A percentile compares a stretch with the other conserved stretches of the same genome.
Conservation (phyloP, 2,888 invertebrate genomes). For the Protula sp. region DNA sequence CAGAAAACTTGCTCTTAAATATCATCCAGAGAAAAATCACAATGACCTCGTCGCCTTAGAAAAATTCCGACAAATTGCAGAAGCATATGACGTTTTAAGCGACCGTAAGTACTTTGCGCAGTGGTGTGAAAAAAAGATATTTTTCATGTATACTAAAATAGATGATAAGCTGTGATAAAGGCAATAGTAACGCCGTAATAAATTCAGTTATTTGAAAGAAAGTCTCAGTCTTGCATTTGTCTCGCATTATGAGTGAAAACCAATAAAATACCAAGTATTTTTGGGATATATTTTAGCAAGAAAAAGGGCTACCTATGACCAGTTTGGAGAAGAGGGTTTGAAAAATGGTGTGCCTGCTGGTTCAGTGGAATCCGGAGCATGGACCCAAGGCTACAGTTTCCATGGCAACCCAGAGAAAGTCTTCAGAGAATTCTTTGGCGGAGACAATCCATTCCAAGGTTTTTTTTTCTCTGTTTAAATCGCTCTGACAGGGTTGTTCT, state of each 20-base stretch:
- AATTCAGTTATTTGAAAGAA: no score
- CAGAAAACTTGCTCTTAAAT: slow-evolving; percentile 50
- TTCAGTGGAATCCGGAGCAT: slow-evolving; percentile 43
- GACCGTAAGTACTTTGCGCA: slow-evolving; percentile 47
- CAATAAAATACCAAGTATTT: no score
- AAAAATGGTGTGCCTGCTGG: slow-evolving; percentile 72
- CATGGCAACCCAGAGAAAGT: slow-evolving; percentile 65
- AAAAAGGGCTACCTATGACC: slow-evolving; percentile 71
- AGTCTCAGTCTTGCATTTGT: no score
- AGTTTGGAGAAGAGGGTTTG: slow-evolving; percentile 82
- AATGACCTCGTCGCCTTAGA: slow-evolving; percentile 43
- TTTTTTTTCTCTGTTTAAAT: no score
- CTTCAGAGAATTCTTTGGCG: slow-evolving; percentile 72
- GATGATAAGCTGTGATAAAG: no score
- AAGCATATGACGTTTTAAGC: slow-evolving; percentile 54
- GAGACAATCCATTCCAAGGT: slow-evolving; percentile 69
- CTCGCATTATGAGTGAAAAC: no score
- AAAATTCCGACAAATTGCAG: slow-evolving; percentile 51
- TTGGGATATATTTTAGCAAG: no score
- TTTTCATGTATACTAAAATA: no score
- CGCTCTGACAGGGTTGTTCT: neutral
- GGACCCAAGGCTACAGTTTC: slow-evolving; percentile 60
- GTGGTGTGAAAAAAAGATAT: no score
- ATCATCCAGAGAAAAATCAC: slow-evolving; percentile 50
- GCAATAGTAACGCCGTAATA: no score